These are phyloP conservation scores for Volucella inflata DNA, from an alignment of 2,888 invertebrate genomes.

Conservation along the genomic window DNA sequence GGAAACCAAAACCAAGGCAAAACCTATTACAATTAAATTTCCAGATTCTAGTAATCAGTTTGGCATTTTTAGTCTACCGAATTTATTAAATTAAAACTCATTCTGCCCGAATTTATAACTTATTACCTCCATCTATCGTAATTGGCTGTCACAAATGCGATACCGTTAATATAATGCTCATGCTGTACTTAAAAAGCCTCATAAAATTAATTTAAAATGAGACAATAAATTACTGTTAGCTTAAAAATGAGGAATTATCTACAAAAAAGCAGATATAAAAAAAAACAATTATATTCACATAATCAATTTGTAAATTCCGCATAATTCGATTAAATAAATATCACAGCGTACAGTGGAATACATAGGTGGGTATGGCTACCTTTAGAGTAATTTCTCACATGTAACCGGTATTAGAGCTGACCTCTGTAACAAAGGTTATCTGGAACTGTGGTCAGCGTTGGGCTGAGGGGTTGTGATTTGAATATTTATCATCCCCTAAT, in stretches of 20 bases:
- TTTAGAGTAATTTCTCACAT: constrained; percentile 8
- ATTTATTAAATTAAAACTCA: too few species aligned
- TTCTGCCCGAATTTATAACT: too few species aligned
- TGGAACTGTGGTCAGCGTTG: not conserved
- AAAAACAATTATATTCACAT: constrained; percentile 11
- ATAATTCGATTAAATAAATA: constrained; percentile 41
- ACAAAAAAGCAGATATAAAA: not conserved
- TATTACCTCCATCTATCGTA: too few species aligned
- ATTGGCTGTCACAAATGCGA: too few species aligned
- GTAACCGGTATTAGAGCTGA: constrained; percentile 1
- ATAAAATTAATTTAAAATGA: too few species aligned
- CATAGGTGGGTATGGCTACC: not conserved
- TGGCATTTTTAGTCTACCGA: too few species aligned
- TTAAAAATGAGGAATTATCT: constrained; percentile 9
- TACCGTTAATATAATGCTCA: too few species aligned
- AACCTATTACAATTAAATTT: too few species aligned
- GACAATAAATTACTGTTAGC: constrained; percentile 29
- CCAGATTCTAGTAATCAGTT: too few species aligned
- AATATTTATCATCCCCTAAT: constrained; percentile 46
- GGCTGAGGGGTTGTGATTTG: constrained; percentile 20
- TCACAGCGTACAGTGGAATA: not conserved
- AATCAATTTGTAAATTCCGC: constrained; percentile 21
- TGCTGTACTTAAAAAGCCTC: too few species aligned
- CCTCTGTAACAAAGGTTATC: not conserved
- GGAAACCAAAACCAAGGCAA: too few species aligned